These are phyloP conservation scores for Takifugu flavidus DNA, from an alignment of 2,113 vertebrate species.

Conservation along the genomic window DNA sequence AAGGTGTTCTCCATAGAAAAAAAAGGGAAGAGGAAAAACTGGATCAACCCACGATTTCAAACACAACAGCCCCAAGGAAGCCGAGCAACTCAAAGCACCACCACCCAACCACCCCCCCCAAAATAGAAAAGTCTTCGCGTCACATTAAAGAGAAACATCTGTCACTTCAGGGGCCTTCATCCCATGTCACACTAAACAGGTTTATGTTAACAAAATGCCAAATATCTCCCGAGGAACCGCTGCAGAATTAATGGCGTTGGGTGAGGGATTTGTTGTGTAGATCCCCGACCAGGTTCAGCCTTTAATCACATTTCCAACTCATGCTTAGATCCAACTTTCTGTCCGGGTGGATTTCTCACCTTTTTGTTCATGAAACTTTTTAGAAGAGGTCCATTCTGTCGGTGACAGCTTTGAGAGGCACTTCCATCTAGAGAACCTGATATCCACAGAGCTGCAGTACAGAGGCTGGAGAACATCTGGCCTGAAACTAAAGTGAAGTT, in stretches of 20 bases:
- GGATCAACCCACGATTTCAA: slow-evolving; percentile 46
- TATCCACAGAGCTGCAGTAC: background rate
- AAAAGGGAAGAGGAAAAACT: slow-evolving; percentile 10
- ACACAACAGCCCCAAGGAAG: slow-evolving; percentile 47
- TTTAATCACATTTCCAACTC: slow-evolving; percentile 65
- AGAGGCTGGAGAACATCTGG: too few relatives aligned
- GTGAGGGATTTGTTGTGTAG: slow-evolving; percentile 45
- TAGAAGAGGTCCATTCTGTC: slow-evolving; percentile 17
- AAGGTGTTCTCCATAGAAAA: slow-evolving; percentile 17
- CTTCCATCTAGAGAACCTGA: slow-evolving; percentile 21
- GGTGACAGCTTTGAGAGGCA: slow-evolving; percentile 14
- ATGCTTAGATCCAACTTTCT: slow-evolving; percentile 49
- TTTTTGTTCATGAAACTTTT: slow-evolving; percentile 45
- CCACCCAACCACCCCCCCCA: background rate
- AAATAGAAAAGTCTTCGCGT: slow-evolving; percentile 27
- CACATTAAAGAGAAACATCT: slow-evolving; percentile 67
- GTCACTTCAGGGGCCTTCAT: slow-evolving; percentile 63
- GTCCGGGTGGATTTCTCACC: slow-evolving; percentile 49
- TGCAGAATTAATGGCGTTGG: slow-evolving; percentile 29
- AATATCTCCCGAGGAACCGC: slow-evolving; percentile 56
- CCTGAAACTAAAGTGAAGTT: slow-evolving; percentile 8
- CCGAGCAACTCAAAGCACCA: slow-evolving; percentile 9
- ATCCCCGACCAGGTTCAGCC: slow-evolving; percentile 45
- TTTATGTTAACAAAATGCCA: slow-evolving; percentile 70
- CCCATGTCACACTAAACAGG: slow-evolving; percentile 64